These are phyloP conservation scores for Denticeps clupeoides DNA, from an alignment of 2,797 vertebrate species.

Conservation along the genomic window DNA sequence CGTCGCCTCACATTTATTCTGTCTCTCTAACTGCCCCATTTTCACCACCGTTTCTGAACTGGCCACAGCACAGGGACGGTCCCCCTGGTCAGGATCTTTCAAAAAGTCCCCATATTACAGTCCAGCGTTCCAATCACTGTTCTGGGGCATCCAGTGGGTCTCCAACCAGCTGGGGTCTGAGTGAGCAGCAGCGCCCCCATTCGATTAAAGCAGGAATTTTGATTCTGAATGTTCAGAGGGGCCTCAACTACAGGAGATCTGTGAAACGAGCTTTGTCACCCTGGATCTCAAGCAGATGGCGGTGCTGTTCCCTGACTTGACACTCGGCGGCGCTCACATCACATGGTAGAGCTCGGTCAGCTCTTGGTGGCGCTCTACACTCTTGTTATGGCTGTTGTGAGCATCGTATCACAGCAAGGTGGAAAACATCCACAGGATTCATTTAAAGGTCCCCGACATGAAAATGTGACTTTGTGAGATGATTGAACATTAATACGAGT, in stretches of 20 bases:
- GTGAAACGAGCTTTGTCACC: slow-evolving; percentile 28
- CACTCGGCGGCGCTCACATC: slow-evolving; percentile 68
- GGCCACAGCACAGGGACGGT: no score
- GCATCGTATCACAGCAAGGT: no score
- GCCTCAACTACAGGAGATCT: slow-evolving; percentile 43
- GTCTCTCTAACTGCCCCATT: slow-evolving; percentile 43
- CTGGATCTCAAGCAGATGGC: slow-evolving; percentile 1
- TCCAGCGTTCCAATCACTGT: no score
- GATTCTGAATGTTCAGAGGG: slow-evolving; percentile 50
- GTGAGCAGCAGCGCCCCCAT: slow-evolving; percentile 38
- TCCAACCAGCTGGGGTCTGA: slow-evolving; percentile 37
- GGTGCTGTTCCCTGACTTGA: neutral
- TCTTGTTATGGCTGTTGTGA: neutral
- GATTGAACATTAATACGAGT: no score
- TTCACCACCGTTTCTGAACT: no score
- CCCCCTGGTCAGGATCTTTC: no score
- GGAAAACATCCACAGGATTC: no score
- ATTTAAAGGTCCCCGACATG: no score
- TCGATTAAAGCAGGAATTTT: slow-evolving; percentile 57
- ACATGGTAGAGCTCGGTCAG: slow-evolving; percentile 6
- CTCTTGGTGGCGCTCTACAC: no score
- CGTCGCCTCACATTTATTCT: slow-evolving; percentile 61
- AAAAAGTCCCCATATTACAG: no score
- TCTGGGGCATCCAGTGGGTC: no score
- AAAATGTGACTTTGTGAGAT: no score